These are phyloP conservation scores for Miniopterus natalensis DNA, from an alignment of 2,113 vertebrate species.

Conservation along the genomic window DNA sequence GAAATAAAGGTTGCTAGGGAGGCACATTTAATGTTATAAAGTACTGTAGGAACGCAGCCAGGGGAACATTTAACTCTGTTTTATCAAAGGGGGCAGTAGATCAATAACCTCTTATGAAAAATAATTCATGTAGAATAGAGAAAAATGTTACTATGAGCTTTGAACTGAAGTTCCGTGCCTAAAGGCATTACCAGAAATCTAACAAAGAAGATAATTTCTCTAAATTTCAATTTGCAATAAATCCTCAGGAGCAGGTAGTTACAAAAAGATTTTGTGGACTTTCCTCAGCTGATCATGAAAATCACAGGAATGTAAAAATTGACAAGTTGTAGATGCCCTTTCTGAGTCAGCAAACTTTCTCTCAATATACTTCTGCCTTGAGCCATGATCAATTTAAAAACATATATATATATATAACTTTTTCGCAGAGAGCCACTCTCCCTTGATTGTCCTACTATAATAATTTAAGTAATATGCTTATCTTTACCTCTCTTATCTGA, in stretches of 20 bases:
- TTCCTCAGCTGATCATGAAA: background rate
- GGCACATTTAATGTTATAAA: background rate
- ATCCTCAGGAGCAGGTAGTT: background rate
- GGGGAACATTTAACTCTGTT: background rate
- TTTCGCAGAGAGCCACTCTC: background rate
- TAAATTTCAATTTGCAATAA: background rate
- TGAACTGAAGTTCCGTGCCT: background rate
- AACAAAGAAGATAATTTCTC: background rate
- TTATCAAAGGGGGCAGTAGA: background rate
- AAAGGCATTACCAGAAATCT: background rate
- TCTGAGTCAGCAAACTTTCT: background rate
- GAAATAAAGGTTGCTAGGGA: background rate
- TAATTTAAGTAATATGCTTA: background rate
- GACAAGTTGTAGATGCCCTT: background rate
- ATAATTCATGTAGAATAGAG: background rate
- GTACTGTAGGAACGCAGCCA: background rate
- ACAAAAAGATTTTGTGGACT: background rate
- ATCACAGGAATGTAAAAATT: background rate
- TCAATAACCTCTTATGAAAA: background rate
- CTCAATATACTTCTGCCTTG: background rate
- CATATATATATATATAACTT: background rate
- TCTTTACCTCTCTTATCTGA: background rate
- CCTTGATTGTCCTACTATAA: background rate
- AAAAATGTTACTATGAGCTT: background rate
- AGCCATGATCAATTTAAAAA: accelerated